Conservation (phyloP, 2,888 invertebrate species). For the Pteria penguin region DNA sequence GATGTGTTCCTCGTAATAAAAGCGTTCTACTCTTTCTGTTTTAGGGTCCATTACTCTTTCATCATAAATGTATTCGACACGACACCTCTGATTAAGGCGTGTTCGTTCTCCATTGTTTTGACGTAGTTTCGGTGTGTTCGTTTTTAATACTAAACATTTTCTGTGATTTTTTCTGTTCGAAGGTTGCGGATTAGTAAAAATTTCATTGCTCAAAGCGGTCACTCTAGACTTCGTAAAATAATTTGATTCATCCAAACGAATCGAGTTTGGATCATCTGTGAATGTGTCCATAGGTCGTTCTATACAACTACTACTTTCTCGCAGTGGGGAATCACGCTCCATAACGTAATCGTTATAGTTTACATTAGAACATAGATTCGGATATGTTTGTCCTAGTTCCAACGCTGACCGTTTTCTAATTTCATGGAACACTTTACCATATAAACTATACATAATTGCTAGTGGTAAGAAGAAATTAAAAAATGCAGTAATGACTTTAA, state of each 20-base stretch:
- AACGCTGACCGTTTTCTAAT: conserved; percentile 80
- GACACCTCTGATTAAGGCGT: conserved; percentile 37
- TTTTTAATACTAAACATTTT: conserved; percentile 8
- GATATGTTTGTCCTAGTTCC: conserved; percentile 74
- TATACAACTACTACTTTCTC: conserved; percentile 51
- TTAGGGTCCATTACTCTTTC: conserved; percentile 75
- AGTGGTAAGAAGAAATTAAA: conserved; percentile 82
- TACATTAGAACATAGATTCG: neutral
- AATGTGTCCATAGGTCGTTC: conserved; percentile 46
- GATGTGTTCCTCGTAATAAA: conserved; percentile 70
- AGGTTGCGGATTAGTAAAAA: neutral
- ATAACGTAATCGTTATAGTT: conserved; percentile 12
- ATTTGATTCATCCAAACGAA: conserved; percentile 15
- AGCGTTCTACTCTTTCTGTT: conserved; percentile 74
- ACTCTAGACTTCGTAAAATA: neutral
- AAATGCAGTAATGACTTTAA: conserved; percentile 82
- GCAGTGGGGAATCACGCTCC: conserved; percentile 20
- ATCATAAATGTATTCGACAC: conserved; percentile 77
- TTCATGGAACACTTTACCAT: conserved; percentile 81
- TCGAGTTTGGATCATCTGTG: conserved; percentile 35
- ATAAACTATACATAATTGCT: conserved; percentile 81
- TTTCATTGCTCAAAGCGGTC: neutral
- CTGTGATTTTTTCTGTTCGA: neutral
- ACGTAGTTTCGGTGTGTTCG: neutral
- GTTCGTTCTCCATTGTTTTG: conserved; percentile 11